Evolutionary conservation across 2,113 vertebrate species (phyloP).

Genomic region (Vidua macroura): DNA sequence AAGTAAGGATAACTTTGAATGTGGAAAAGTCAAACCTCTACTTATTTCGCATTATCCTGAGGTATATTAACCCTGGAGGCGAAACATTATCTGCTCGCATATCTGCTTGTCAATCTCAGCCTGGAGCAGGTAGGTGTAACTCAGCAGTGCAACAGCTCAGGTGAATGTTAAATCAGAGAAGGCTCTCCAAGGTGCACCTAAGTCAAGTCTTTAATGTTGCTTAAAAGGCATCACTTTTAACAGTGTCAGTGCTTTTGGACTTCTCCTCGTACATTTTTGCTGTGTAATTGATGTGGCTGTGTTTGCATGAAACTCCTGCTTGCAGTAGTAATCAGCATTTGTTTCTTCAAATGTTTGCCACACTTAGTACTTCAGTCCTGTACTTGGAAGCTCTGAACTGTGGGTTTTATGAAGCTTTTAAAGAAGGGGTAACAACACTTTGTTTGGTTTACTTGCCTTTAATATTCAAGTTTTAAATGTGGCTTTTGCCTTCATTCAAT

Average conservation of each 20-base stretch:
- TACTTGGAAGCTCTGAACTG: neutral
- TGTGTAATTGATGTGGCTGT: neutral
- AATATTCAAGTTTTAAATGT: neutral
- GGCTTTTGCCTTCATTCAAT: neutral
- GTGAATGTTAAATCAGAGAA: neutral
- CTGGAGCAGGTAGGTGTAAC: conserved; percentile 78
- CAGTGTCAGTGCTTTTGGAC: neutral
- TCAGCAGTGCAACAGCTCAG: neutral
- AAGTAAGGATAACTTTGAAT: conserved; percentile 86
- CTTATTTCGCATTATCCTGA: conserved; percentile 84
- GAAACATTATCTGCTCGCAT: conserved; percentile 75
- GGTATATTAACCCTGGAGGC: conserved; percentile 82
- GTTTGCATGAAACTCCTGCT: neutral
- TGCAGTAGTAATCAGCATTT: neutral
- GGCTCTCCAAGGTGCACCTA: neutral
- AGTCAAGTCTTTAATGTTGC: neutral
- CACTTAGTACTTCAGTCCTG: neutral
- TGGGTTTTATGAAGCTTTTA: neutral
- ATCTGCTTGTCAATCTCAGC: conserved; percentile 71
- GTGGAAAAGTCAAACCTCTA: conserved; percentile 76
- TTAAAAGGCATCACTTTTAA: neutral
- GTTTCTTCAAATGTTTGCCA: neutral
- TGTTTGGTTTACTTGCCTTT: neutral
- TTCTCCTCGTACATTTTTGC: neutral
- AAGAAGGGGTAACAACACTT: neutral